Evolutionary conservation across 1,140 invertebrate species (phyloP).

Genomic region (Bombus difficillimus): DNA sequence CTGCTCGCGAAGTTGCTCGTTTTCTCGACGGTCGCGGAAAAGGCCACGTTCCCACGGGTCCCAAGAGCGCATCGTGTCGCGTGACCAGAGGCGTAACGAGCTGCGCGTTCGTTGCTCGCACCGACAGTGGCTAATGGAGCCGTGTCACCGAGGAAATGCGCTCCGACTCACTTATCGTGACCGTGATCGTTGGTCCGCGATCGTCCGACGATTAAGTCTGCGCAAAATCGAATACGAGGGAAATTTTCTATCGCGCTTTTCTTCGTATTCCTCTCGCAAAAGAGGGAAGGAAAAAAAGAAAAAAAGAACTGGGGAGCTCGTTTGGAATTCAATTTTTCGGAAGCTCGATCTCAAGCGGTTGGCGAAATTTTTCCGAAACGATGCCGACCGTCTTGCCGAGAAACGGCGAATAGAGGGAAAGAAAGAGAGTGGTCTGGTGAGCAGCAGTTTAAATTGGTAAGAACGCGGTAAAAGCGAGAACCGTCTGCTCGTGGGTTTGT

Average conservation of each 20-base stretch:
- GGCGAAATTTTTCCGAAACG: background rate
- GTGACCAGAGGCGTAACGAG: constrained; percentile 50
- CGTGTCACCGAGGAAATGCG: background rate
- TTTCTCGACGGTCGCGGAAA: constrained; percentile 56
- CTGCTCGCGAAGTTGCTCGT: constrained; percentile 39
- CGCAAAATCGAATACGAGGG: background rate
- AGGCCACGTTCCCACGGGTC: constrained; percentile 37
- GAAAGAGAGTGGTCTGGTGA: background rate
- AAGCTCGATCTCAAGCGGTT: background rate
- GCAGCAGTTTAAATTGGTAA: background rate
- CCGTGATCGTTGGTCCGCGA: background rate
- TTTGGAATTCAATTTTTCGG: background rate
- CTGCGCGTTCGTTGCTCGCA: background rate
- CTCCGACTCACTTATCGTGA: background rate
- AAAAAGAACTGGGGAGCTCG: background rate
- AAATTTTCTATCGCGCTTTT: too few relatives aligned
- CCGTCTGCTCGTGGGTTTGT: background rate
- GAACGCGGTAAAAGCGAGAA: too few relatives aligned
- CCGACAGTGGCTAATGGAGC: constrained; percentile 16
- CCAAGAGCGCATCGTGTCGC: constrained; percentile 47
- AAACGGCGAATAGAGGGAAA: background rate
- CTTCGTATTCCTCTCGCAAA: background rate
- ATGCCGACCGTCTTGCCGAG: too few relatives aligned
- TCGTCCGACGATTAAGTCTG: background rate
- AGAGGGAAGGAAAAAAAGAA: rapidly evolving